Conservation (phyloP, 2,113 vertebrate species). For the Gila orcuttii region DNA sequence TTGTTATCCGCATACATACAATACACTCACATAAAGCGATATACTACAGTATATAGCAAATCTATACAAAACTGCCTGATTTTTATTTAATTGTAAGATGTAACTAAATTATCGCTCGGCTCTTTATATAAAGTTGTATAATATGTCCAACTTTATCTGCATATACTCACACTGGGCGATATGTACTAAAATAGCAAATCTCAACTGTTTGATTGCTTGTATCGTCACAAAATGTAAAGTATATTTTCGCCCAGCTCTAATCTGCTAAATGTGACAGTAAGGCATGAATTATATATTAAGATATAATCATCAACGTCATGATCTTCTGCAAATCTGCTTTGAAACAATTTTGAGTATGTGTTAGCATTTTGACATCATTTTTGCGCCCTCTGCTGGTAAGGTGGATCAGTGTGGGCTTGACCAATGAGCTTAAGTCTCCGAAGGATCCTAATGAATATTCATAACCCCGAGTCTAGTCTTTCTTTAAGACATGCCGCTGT, state of each 20-base stretch:
- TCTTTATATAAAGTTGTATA: no score
- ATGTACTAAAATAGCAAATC: no score
- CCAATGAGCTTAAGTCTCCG: neutral
- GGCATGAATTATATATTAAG: neutral
- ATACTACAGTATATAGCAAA: no score
- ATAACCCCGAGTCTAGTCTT: neutral
- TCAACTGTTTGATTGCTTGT: neutral
- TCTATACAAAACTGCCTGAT: no score
- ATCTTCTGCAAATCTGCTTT: neutral
- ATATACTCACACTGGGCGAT: no score
- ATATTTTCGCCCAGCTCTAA: neutral
- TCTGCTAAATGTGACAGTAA: neutral
- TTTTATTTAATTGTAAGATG: no score
- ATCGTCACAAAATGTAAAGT: neutral
- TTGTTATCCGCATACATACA: no score
- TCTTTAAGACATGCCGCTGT: constrained; percentile 14
- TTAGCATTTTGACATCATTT: neutral
- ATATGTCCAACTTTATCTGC: no score
- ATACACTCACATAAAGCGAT: no score
- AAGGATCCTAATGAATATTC: constrained; percentile 16
- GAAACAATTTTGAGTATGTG: neutral
- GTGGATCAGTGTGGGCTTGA: neutral
- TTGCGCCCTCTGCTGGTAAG: neutral
- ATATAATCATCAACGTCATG: neutral
- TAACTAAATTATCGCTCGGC: no score